These are phyloP conservation scores for Himalopsyche kuldschensis DNA, from an alignment of 2,888 invertebrate genomes.

Conservation along the genomic window DNA sequence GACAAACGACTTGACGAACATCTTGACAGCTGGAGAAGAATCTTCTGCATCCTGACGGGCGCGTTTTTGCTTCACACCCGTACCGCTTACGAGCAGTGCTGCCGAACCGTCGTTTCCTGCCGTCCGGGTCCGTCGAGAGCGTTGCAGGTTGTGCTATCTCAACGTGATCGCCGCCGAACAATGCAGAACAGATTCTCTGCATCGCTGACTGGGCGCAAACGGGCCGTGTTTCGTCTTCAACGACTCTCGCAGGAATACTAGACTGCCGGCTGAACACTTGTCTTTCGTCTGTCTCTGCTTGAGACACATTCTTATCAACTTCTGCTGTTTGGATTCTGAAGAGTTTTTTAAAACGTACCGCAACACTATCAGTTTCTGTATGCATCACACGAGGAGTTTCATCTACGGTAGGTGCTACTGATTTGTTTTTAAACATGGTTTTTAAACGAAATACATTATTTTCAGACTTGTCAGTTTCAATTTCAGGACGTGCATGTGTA, in stretches of 20 bases:
- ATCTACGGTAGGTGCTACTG: background rate
- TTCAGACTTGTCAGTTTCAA: background rate
- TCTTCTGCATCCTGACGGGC: background rate
- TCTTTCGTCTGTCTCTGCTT: constrained; percentile 27
- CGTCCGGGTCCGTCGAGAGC: background rate
- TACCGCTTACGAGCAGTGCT: constrained; percentile 33
- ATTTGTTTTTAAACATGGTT: constrained; percentile 27
- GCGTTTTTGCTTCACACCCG: constrained; percentile 1
- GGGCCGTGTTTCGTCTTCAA: constrained; percentile 8
- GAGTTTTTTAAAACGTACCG: background rate
- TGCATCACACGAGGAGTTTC: background rate
- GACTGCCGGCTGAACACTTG: constrained; percentile 38
- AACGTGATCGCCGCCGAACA: constrained; percentile 28
- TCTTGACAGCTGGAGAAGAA: background rate
- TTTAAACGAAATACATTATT: constrained; percentile 1
- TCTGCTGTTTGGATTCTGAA: background rate
- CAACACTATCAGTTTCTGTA: background rate
- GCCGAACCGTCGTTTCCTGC: constrained; percentile 14
- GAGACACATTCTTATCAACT: background rate
- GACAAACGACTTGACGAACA: background rate
- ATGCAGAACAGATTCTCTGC: constrained; percentile 18
- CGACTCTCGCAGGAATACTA: background rate
- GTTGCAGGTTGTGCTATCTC: constrained; percentile 13
- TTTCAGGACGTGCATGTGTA: background rate
- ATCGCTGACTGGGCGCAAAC: constrained; percentile 15